Evolutionary conservation across 1,140 invertebrate genomes (phyloP), one percentile per base, ranked within the genome.

Genomic region (Habropoda laboriosa): DNA sequence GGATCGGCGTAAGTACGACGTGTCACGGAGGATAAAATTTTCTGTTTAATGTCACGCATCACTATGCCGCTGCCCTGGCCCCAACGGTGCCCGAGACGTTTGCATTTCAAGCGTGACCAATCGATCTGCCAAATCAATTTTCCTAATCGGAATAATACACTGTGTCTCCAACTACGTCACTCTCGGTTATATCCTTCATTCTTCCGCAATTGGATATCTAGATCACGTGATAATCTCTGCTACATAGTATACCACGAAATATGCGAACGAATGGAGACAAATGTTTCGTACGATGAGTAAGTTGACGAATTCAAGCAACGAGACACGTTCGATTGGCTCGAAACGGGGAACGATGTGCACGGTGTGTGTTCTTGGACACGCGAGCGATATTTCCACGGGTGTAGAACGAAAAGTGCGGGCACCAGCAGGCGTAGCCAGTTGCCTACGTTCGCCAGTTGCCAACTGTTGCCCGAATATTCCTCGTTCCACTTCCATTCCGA

Each of bases 301-400:
- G n/a, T n/a, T n/a, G n/a, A n/a, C n/a, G n/a, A n/a, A n/a, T n/a
- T n/a, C n/a, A 49, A 68, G 12, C 1, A 3, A 53, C n/a, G 6
- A 24, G 66, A 53, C 21, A 18, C 47, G 66, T 53, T 45, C 24
- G 30, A 71, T 42, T 42, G 24, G 7, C 6, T 53, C 27, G 21
- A 45, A 57, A 7, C 3, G 42, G 35, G 27, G 0, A 49, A 32
- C 16, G 10, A 82, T 45, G 35, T 42, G 32, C 10, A 13, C 24
- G 32, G 32, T 89, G 45, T 51, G 49, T 49, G 57, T 49, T n/a
- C 40, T 13, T 18, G 45, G 53, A 68, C 81, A 89, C 88, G 90
- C 90, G 87, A 91, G 86, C 86, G 84, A 86, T 86, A 89, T 88
- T 90, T 90, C 88, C 87, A 88, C 83, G 88, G 82, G 83, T 89